Conservation (phyloP, 1,140 invertebrate genomes). For the Nephotettix cincticeps region DNA sequence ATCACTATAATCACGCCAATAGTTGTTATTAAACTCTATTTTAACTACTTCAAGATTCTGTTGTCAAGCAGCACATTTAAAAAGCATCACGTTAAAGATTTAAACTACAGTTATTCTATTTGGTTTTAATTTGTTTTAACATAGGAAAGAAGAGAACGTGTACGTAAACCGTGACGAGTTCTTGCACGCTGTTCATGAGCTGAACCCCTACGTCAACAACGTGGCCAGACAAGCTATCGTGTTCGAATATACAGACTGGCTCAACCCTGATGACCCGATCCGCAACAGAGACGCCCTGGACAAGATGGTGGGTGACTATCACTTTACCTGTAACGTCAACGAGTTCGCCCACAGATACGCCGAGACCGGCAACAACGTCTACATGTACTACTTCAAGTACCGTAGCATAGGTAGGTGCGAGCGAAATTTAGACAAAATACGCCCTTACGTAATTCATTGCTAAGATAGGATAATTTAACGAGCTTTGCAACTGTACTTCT, state of each 20-base stretch:
- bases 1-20: too few relatives aligned
- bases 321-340: conserved; percentile 94
- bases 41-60: too few relatives aligned
- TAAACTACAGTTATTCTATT: too few relatives aligned
- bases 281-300: conserved; percentile 83
- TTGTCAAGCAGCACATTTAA: too few relatives aligned
- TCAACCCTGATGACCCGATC: conserved; percentile 79
- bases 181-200: conserved; percentile 69
- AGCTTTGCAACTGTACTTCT: too few relatives aligned
- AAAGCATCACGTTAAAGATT: too few relatives aligned
- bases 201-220: conserved; percentile 82
- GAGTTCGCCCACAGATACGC: conserved; percentile 87
- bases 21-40: too few relatives aligned
- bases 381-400: conserved; percentile 94
- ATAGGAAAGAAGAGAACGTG: conserved; percentile 76
- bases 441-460: too few relatives aligned
- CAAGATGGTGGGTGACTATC: conserved; percentile 95
- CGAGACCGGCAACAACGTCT: conserved; percentile 84
- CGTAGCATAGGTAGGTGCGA: conserved; percentile 58
- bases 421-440: too few relatives aligned
- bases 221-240: conserved; percentile 80
- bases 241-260: conserved; percentile 92
- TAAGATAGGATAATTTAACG: too few relatives aligned
- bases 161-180: conserved; percentile 77
- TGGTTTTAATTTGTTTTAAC: too few relatives aligned